Base-by-base conservation (phyloP, 1,140 invertebrate species). In the Hirudo medicinalis region DNA sequence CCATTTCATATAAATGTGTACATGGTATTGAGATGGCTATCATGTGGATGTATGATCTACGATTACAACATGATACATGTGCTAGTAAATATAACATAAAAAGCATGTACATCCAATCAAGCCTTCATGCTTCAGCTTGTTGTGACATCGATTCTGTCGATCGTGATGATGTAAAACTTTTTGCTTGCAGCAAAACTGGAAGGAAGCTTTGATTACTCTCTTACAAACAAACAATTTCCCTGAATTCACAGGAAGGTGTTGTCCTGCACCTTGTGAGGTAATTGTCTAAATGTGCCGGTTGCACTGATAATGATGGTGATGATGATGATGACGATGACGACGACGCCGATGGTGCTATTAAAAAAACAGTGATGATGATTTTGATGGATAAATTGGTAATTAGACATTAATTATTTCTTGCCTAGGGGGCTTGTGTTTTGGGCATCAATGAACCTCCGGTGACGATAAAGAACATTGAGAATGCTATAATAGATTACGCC, bases 191-290 rank as follows among this genome's bases (percentile, higher is more conserved):
- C 89, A 90, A 69, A 91, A 97, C 78, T 99, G 96, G 96, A 88
- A 90, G 74, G 91, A 97, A 81, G 97, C 97, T n/a, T 83, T 99
- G 0, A 87, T 90, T 75, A 92, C 97, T 77, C 85, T 99, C 36
- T 83, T 97, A 71, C 95, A 98, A 81, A 99, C 96, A 1, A 99
- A 99, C 79, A 99, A 99, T 80, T 99, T 99, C 83, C 96, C 96
- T 40, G 96, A 99, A 83, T 99, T 99, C 79, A 99, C 95, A 67
- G 96, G 96, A 5, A 85, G 96, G 77, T 94, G 97, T 15, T 99
- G 96, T 80, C 96, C 96, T 17, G 95, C 96, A 20, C 96, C 96
- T 5, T 99, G 96, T 84, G 96, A 99, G 79, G 84, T 85, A 49
- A 15, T 75, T 36, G 20, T 6, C 6, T 70, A 3, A 22, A 29